Conservation (phyloP, 2,888 invertebrate species). For the Octodonta nipae region DNA sequence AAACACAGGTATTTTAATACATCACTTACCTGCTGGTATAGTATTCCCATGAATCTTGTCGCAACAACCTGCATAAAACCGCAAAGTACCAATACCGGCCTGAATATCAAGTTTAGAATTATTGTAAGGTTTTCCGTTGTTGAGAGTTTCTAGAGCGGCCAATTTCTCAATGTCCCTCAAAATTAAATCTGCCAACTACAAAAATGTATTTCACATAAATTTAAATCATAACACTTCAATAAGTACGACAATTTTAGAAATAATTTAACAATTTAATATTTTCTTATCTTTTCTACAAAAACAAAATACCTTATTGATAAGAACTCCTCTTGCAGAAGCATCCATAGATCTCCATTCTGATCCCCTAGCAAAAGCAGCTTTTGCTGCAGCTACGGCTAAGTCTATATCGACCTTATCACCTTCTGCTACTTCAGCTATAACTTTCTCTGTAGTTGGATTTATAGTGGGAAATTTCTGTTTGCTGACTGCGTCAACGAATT, state of each 20-base stretch:
- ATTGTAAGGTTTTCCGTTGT: constrained; percentile 63
- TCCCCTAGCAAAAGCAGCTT: constrained; percentile 57
- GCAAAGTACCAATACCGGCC: constrained; percentile 38
- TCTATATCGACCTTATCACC: constrained; percentile 77
- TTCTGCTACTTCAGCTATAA: constrained; percentile 66
- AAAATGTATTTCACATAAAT: too few relatives aligned
- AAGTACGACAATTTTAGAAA: too few relatives aligned
- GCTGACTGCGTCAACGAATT: constrained; percentile 66
- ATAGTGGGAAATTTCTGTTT: constrained; percentile 75
- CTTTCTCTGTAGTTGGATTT: constrained; percentile 68
- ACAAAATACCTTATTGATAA: constrained; percentile 49
- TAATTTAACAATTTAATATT: too few relatives aligned
- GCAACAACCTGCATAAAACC: constrained; percentile 73
- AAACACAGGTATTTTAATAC: too few relatives aligned
- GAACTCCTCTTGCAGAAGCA: constrained; percentile 61
- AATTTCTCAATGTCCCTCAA: constrained; percentile 59
- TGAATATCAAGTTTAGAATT: constrained; percentile 42
- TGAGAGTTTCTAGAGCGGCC: constrained; percentile 62
- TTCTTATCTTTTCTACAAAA: too few relatives aligned
- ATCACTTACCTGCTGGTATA: constrained; percentile 60
- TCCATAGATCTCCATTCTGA: constrained; percentile 70
- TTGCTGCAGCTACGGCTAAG: constrained; percentile 66
- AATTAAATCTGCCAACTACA: constrained; percentile 66
- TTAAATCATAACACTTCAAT: too few relatives aligned
- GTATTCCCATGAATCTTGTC: constrained; percentile 79